Conservation (phyloP, 1,140 invertebrate species). For the Drosophila asahinai region DNA sequence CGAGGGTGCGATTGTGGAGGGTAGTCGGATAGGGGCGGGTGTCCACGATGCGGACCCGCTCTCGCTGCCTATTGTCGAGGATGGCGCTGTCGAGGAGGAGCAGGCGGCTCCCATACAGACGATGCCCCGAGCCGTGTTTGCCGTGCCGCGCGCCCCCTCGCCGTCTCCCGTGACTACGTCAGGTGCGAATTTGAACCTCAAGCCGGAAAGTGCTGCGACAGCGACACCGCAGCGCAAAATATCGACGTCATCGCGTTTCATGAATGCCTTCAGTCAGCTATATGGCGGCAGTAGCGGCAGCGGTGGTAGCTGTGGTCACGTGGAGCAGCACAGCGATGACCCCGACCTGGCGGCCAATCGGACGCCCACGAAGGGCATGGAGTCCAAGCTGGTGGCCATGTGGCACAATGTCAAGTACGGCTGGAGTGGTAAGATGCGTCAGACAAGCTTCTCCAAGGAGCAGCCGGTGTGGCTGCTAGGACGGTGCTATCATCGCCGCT, state of each 20-base stretch:
- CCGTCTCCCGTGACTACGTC: conserved; percentile 44
- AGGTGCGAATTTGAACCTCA: conserved; percentile 58
- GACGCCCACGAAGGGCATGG: conserved; percentile 88
- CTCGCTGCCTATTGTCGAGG: conserved; percentile 38
- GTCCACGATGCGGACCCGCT: conserved; percentile 21
- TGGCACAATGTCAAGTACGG: conserved; percentile 97
- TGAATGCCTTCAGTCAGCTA: conserved; percentile 83
- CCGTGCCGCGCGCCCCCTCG: conserved; percentile 26
- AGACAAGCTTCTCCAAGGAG: conserved; percentile 93
- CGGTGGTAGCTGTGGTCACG: conserved; percentile 49
- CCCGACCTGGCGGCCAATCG: conserved; percentile 64
- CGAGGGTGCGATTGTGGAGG: conserved; percentile 37
- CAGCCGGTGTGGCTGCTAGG: conserved; percentile 94
- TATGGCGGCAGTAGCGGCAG: conserved; percentile 57
- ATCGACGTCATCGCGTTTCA: conserved; percentile 83
- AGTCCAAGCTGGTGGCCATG: conserved; percentile 92
- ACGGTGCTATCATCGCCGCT: conserved; percentile 92
- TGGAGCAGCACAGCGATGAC: conserved; percentile 54
- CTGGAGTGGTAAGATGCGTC: conserved; percentile 92
- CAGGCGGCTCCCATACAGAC: conserved; percentile 79
- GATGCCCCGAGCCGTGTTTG: conserved; percentile 47
- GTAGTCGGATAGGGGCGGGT: conserved; percentile 20
- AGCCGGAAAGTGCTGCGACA: conserved; percentile 63
- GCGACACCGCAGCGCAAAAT: conserved; percentile 79
- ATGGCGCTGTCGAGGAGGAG: conserved; percentile 76